Evolutionary conservation across 92 coral and sea anemone species (phyloP), one percentile per base, ranked within the genome.

Genomic region (Bergia puertoricense): DNA sequence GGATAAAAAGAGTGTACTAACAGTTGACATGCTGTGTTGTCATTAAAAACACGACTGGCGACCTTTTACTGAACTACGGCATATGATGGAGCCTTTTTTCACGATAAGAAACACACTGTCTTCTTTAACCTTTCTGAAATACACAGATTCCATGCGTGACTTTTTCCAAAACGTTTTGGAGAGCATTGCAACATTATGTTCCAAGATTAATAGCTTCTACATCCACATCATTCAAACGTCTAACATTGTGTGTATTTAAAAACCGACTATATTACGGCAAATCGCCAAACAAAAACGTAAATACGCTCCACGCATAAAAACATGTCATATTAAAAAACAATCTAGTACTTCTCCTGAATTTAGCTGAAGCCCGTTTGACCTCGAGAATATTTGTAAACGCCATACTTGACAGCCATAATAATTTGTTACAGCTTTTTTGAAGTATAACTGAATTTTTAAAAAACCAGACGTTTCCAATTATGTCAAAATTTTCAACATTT

Each of bases 71-170:
- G 30, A 76, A 42, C 37, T 76, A 20, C 46, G 22, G 80, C 36
- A 43, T 22, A 18, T 42, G 80, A 76, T 42, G 54, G 0, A 42
- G 42, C 79, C 6, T 45, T n/a, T 7, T 8, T 45, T 75, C 50
- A n/a, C 42, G 79, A 75, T 75, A 75, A 16, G 79, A 75, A 74
- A 75, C 79, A 42, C 79, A 11, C 41, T 72, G 15, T 72, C 15
- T 36, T 75, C 46, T 75, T 45, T 75, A 40, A 76, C 44, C 80
- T 16, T 45, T 45, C 18, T 40, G 23, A 41, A 45, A 42, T 16
- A 76, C 18, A 14, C 8, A 76, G 23, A 76, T 18, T 41, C 80
- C 80, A 45, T 42, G 51, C 46, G 80, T 76, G 54, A 62, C 30
- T 62, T 36, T 74, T 45, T 37, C 77, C 16, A 74, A 74, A 74